phyloP scores from a whole-genome alignment of 2,797 vertebrate species.

The Bryconaethiops microstoma region DNA sequence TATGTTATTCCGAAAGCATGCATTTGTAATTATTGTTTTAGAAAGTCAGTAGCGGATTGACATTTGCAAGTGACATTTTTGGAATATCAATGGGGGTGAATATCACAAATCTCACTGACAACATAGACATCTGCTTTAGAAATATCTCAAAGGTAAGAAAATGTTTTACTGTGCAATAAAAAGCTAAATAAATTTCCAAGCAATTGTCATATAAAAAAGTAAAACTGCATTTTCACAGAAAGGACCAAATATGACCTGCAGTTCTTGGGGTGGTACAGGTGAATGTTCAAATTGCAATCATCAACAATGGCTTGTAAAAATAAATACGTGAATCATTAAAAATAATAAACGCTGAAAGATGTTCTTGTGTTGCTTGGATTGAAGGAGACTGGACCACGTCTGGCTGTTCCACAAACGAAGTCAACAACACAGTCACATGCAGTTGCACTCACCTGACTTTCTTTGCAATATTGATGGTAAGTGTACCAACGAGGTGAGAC shows the following conservation, averaged over 20 bases:
- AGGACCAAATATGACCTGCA: slow-evolving; percentile 34
- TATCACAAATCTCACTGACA: slow-evolving; percentile 55
- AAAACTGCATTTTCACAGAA: slow-evolving; percentile 19
- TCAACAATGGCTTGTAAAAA: neutral
- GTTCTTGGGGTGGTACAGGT: slow-evolving; percentile 64
- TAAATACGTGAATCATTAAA: neutral
- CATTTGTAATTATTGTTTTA: slow-evolving; percentile 21
- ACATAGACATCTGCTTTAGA: slow-evolving; percentile 50
- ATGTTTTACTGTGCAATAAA: neutral
- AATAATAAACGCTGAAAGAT: neutral
- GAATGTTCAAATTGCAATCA: neutral
- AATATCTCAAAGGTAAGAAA: slow-evolving; percentile 53
- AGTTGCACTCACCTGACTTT: slow-evolving; percentile 68
- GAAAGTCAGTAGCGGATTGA: slow-evolving; percentile 16
- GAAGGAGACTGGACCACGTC: slow-evolving; percentile 57
- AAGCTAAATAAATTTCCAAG: neutral
- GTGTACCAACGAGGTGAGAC: neutral
- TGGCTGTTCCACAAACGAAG: slow-evolving; percentile 55
- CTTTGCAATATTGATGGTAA: slow-evolving; percentile 71
- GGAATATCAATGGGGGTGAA: slow-evolving; percentile 61
- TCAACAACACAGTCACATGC: slow-evolving; percentile 53
- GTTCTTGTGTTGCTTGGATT: neutral
- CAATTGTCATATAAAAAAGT: neutral
- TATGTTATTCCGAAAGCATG: neutral
- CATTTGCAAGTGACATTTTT: slow-evolving; percentile 44